Evolutionary conservation across 92 coral and sea anemone species (phyloP).

Genomic region (Phymanthus crucifer): DNA sequence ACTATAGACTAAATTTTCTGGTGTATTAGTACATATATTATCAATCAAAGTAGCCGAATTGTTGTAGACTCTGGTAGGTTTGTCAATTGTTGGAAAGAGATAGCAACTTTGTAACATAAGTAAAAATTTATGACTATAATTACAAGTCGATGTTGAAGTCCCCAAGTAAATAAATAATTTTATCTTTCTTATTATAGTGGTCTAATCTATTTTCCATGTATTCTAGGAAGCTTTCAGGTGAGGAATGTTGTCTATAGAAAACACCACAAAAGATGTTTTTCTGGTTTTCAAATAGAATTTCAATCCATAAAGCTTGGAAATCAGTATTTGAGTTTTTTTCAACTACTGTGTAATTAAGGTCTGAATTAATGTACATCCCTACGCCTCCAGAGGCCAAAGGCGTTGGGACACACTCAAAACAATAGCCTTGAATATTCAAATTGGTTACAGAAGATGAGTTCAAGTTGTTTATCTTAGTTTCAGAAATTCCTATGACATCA

Average conservation of each 20-base stretch:
- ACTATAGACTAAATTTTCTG: too few species aligned
- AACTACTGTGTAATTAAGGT: constrained; percentile 27
- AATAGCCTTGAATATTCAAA: constrained; percentile 35
- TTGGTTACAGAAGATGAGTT: background rate
- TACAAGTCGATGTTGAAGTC: constrained; percentile 53
- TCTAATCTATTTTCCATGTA: constrained; percentile 11
- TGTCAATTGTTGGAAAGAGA: too few species aligned
- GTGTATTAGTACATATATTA: too few species aligned
- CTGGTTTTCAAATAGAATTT: constrained; percentile 27
- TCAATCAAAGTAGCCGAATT: too few species aligned
- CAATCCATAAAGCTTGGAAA: constrained; percentile 65
- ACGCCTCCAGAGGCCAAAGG: constrained; percentile 56
- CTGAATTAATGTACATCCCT: constrained; percentile 39
- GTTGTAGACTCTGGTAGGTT: too few species aligned
- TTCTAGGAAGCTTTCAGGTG: constrained; percentile 15
- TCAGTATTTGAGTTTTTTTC: constrained; percentile 47
- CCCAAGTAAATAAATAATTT: constrained; percentile 39
- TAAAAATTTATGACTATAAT: too few species aligned
- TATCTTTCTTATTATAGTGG: constrained; percentile 12
- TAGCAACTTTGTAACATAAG: too few species aligned
- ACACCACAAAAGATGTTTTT: constrained; percentile 50
- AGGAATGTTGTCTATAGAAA: constrained; percentile 57
- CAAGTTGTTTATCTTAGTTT: constrained; percentile 30
- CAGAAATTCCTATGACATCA: constrained; percentile 31
- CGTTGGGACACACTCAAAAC: constrained; percentile 32